Conservation (phyloP, 2,113 vertebrate species). For the Craseonycteris thonglongyai region DNA sequence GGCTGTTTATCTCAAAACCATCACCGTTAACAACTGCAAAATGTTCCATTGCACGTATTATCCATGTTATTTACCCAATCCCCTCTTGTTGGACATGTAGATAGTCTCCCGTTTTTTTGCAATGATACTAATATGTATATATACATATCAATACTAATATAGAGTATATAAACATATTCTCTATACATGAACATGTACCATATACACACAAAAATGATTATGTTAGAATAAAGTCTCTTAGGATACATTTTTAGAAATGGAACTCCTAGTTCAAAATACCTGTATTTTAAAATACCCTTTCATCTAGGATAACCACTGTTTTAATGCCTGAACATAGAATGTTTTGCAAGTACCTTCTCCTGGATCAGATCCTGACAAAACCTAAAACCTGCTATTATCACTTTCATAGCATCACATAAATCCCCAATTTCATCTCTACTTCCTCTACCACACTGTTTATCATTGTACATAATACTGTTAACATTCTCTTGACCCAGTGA, state of each 20-base stretch:
- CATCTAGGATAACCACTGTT: neutral
- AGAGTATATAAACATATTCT: neutral
- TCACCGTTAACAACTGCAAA: neutral
- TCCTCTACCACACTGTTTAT: neutral
- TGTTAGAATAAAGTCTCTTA: slow-evolving; percentile 8
- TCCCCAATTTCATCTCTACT: neutral
- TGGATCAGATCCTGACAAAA: neutral
- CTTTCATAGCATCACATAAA: neutral
- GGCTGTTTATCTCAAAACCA: neutral
- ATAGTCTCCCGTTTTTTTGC: neutral
- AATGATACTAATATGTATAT: neutral
- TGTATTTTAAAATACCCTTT: neutral
- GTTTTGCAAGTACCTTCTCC: neutral
- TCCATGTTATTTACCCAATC: neutral
- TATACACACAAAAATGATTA: neutral
- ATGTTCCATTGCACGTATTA: neutral
- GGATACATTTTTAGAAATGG: neutral
- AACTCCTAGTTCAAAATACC: neutral
- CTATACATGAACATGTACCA: neutral
- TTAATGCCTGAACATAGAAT: neutral
- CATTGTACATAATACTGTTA: neutral
- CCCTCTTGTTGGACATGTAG: neutral
- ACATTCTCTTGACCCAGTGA: neutral
- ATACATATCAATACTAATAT: neutral
- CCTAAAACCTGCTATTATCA: neutral